These are phyloP conservation scores for Scaptomyza montana DNA, from an alignment of 1,140 invertebrate species.

Conservation along the genomic window DNA sequence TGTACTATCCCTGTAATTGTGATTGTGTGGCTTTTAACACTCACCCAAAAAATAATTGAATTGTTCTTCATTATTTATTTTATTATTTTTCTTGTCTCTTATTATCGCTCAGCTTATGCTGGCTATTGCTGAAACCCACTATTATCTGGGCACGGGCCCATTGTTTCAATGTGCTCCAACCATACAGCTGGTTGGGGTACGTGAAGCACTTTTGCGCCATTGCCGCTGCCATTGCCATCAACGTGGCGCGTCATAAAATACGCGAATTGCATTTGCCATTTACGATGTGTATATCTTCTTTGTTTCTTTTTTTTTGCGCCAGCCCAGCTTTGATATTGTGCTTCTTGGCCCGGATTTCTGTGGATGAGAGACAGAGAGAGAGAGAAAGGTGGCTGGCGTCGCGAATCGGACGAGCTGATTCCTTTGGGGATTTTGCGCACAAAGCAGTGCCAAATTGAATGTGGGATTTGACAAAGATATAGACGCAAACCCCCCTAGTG, in stretches of 20 bases:
- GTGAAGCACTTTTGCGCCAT: constrained; percentile 70
- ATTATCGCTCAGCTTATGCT: constrained; percentile 75
- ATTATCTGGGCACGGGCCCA: constrained; percentile 46
- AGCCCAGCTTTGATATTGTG: constrained; percentile 48
- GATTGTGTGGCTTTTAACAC: constrained; percentile 72
- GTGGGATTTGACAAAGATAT: constrained; percentile 78
- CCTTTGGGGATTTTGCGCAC: constrained; percentile 80
- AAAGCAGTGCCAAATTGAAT: constrained; percentile 83
- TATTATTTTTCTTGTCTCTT: constrained; percentile 79
- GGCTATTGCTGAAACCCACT: constrained; percentile 44
- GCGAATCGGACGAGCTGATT: constrained; percentile 58
- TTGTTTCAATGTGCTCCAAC: constrained; percentile 43
- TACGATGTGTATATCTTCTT: constrained; percentile 67
- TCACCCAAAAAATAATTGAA: constrained; percentile 75
- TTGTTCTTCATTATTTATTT: constrained; percentile 81
- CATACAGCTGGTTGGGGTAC: constrained; percentile 12
- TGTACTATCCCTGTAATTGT: constrained; percentile 23
- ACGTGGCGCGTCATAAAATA: constrained; percentile 79
- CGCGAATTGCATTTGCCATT: constrained; percentile 83
- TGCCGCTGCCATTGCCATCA: constrained; percentile 55
- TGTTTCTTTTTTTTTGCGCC: constrained; percentile 23
- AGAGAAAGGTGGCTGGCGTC: not conserved
- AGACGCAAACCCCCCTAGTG: constrained; percentile 38
- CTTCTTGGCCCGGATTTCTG: constrained; percentile 43
- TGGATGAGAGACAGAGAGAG: constrained; percentile 17